Percentiles rank a stretch among this genome's conserved stretches.
These are phyloP conservation scores for Pithecia hirsuta DNA, from an alignment of 2,797 vertebrate genomes.

Conservation along the genomic window DNA sequence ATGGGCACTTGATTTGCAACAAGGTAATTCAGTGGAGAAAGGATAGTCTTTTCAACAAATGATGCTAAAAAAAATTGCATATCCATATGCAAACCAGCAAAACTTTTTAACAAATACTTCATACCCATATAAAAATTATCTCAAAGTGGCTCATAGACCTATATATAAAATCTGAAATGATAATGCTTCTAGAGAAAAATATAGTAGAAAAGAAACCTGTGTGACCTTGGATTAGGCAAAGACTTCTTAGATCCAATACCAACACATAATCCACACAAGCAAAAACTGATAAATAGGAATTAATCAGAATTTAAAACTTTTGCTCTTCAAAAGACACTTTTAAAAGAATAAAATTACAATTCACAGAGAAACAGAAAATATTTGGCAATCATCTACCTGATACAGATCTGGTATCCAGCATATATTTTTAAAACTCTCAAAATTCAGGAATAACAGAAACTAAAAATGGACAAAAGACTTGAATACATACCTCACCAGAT, in stretches of 20 bases:
- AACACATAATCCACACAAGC: neutral
- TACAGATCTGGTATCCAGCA: neutral
- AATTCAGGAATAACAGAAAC: neutral
- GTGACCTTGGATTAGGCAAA: neutral
- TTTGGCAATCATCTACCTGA: neutral
- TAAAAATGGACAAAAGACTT: neutral
- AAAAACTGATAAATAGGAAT: neutral
- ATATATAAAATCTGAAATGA: neutral
- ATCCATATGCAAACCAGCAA: neutral
- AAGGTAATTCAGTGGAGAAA: neutral
- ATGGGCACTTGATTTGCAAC: neutral
- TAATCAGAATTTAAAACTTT: neutral
- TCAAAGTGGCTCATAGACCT: neutral
- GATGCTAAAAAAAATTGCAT: neutral
- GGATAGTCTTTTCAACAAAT: neutral
- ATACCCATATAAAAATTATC: neutral
- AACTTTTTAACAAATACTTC: neutral
- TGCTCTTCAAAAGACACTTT: neutral
- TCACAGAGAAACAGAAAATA: neutral
- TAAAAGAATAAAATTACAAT: constrained; percentile 1
- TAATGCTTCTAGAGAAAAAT: neutral
- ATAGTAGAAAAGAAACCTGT: neutral
- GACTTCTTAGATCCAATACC: neutral
- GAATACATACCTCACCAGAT: neutral
- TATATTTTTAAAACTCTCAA: neutral